Conservation (phyloP, 2,888 invertebrate genomes). For the Drosophila putrida region DNA sequence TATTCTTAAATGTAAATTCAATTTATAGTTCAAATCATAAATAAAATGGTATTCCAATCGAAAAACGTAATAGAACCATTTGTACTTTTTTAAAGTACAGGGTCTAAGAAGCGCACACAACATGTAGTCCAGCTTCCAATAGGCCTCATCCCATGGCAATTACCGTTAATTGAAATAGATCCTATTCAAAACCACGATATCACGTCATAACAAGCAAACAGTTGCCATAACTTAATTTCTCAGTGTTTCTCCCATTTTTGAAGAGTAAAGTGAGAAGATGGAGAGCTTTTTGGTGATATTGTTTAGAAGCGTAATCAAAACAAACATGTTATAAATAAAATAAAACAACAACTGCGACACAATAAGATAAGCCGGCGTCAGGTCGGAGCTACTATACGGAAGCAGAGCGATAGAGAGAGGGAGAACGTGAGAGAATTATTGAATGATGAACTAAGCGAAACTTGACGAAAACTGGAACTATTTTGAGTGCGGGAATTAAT, state of each 20-base stretch:
- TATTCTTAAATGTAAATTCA: too few relatives aligned
- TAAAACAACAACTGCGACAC: neutral
- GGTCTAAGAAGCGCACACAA: too few relatives aligned
- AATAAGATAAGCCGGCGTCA: constrained; percentile 27
- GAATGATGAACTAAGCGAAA: constrained; percentile 24
- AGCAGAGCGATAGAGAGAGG: neutral
- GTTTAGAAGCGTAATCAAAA: constrained; percentile 51
- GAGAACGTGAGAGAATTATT: neutral
- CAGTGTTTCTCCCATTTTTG: neutral
- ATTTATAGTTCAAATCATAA: too few relatives aligned
- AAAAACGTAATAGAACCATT: too few relatives aligned
- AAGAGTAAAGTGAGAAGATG: neutral
- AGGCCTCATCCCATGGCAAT: neutral
- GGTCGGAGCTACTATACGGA: neutral
- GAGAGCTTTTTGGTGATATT: constrained; percentile 9
- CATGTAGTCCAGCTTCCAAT: neutral
- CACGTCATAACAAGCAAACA: neutral
- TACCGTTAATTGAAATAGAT: neutral
- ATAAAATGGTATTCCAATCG: too few relatives aligned
- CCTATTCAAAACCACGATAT: neutral
- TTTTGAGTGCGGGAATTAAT: constrained; percentile 9
- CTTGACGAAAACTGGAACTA: constrained; percentile 19
- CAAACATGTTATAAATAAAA: constrained; percentile 26
- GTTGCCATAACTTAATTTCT: neutral
- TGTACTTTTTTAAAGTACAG: too few relatives aligned